phyloP scores from a whole-genome alignment of 2,888 invertebrate genomes.

The Pasiphila rectangulata region DNA sequence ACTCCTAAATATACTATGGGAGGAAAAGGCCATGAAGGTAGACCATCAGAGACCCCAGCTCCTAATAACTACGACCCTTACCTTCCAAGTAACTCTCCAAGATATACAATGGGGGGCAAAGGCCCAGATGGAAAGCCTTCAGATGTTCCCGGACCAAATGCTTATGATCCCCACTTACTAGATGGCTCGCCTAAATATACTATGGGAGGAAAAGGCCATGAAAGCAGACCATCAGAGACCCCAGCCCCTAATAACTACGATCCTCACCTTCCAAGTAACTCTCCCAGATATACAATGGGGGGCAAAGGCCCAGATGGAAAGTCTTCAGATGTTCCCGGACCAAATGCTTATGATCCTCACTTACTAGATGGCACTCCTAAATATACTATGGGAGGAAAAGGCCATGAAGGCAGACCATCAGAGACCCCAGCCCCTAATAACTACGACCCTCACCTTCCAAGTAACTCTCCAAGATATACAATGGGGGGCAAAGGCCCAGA shows the following conservation, averaged over 20 bases:
- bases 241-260: conserved; percentile 82
- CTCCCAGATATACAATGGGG: conserved; percentile 85
- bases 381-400: conserved; percentile 83
- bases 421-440: conserved; percentile 82
- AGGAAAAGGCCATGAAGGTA: conserved; percentile 72
- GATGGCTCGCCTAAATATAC: conserved; percentile 83
- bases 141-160: conserved; percentile 70
- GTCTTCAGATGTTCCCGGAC: conserved; percentile 64
- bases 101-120: conserved; percentile 84
- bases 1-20: conserved; percentile 84
- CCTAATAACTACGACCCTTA: conserved; percentile 80
- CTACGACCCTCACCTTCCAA: conserved; percentile 73
- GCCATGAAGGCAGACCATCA: conserved; percentile 60
- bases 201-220: conserved; percentile 81
- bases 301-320: conserved; percentile 75
- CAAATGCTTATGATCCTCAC: conserved; percentile 76
- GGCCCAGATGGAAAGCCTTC: conserved; percentile 59
- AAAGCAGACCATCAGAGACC: conserved; percentile 63
- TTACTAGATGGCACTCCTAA: conserved; percentile 79
- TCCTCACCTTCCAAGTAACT: conserved; percentile 64
- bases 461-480: conserved; percentile 82
- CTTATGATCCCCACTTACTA: conserved; percentile 74
- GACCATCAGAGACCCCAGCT: conserved; percentile 77
- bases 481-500: conserved; percentile 82
- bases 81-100: conserved; percentile 74